phyloP scores from a whole-genome alignment of 2,888 invertebrate species.

The Augiades crinisus region DNA sequence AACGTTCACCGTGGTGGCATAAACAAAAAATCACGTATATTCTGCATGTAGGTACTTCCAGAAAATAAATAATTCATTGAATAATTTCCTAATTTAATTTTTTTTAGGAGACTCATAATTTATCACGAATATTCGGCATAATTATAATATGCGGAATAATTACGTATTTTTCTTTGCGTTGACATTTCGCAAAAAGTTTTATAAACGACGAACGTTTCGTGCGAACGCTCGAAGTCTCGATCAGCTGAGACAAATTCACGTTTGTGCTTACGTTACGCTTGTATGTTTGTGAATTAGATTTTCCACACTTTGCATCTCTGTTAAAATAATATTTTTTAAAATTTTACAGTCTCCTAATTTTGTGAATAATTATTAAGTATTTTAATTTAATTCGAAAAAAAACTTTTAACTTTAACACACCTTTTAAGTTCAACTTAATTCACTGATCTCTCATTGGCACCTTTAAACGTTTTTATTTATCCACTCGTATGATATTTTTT shows the following conservation, averaged over 20 bases:
- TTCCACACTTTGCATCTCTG: not conserved
- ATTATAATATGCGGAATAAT: not conserved
- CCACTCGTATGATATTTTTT: constrained; percentile 18
- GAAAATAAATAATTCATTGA: no score
- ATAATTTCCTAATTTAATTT: not conserved
- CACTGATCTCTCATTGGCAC: constrained; percentile 32
- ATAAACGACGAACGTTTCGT: constrained; percentile 54
- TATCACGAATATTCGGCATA: not conserved
- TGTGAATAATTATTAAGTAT: not conserved
- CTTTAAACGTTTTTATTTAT: constrained; percentile 12
- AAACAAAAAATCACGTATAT: constrained; percentile 30
- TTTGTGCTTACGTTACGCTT: constrained; percentile 16
- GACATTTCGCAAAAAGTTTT: constrained; percentile 19
- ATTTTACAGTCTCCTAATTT: not conserved
- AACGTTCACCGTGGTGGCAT: constrained; percentile 55
- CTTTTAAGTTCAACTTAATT: constrained; percentile 33
- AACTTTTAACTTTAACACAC: constrained; percentile 35
- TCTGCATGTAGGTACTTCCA: constrained; percentile 15
- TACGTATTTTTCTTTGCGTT: not conserved
- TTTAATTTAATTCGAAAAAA: not conserved
- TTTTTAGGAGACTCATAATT: no score
- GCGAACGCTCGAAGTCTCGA: constrained; percentile 43
- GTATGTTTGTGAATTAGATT: constrained; percentile 6
- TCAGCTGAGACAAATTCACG: constrained; percentile 48
- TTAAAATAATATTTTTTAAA: not conserved